Conservation (phyloP, 2,888 invertebrate species). For the Macaria notata region DNA sequence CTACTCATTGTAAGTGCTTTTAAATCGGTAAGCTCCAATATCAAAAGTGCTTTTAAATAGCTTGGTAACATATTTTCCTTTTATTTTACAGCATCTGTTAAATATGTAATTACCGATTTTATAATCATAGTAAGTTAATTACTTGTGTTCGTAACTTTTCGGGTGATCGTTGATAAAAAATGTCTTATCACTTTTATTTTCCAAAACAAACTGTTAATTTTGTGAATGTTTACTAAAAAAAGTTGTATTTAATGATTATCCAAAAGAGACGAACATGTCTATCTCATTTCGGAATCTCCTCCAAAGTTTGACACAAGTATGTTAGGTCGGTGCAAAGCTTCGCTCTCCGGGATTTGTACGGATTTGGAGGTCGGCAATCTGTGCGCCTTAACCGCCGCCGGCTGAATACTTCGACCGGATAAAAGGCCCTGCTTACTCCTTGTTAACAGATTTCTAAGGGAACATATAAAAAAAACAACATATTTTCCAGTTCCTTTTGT, state of each 20-base stretch:
- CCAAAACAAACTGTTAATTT: no score
- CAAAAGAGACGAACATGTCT: no score
- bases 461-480: constrained; percentile 41
- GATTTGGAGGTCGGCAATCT: constrained; percentile 74
- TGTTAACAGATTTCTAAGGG: constrained; percentile 65
- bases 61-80: background rate
- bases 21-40: constrained; percentile 10
- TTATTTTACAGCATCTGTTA: background rate
- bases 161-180: no score
- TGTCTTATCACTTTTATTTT: no score
- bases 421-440: constrained; percentile 62
- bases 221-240: no score
- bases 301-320: constrained; percentile 58
- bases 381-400: constrained; percentile 56
- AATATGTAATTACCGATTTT: no score
- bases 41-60: constrained; percentile 2
- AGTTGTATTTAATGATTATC: no score
- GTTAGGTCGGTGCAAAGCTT: constrained; percentile 51
- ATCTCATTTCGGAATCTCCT: no score
- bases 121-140: no score
- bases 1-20: constrained; percentile 17
- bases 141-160: no score
- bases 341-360: constrained; percentile 64
- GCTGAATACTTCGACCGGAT: constrained; percentile 65
- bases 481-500: constrained; percentile 42